These are phyloP conservation scores for Ectemnius cavifrons DNA, from an alignment of 2,888 invertebrate species.

Conservation along the genomic window DNA sequence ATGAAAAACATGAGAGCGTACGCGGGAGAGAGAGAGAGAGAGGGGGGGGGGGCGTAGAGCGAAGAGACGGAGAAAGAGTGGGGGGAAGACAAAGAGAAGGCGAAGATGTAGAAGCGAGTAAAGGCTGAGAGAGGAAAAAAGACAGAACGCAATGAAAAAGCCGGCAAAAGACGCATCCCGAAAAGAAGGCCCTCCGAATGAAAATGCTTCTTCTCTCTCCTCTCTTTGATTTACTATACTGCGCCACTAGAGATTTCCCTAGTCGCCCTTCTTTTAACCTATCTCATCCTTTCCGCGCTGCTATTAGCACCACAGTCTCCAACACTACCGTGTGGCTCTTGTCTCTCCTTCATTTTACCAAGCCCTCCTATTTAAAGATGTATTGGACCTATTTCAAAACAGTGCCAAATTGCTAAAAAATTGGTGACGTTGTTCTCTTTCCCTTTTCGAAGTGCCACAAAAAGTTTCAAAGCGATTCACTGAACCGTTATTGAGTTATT, in stretches of 20 bases:
- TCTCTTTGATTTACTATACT: constrained; percentile 24
- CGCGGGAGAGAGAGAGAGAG: constrained; percentile 28
- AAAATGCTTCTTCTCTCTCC: constrained; percentile 32
- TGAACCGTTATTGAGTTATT: no score
- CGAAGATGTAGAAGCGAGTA: not conserved
- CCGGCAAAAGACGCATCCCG: constrained; percentile 68
- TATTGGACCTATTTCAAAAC: no score
- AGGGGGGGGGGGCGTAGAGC: constrained; percentile 36
- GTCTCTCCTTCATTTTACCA: no score
- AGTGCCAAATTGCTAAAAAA: no score
- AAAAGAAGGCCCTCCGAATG: constrained; percentile 49
- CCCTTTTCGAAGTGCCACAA: no score
- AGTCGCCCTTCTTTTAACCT: not conserved
- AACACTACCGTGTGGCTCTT: not conserved
- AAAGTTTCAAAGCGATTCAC: no score
- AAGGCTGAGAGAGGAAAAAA: constrained; percentile 46
- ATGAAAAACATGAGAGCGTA: constrained; percentile 73
- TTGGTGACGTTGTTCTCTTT: no score
- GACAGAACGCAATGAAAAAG: constrained; percentile 22
- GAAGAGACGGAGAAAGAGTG: constrained; percentile 47
- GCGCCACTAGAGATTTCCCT: constrained; percentile 13
- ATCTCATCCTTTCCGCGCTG: not conserved
- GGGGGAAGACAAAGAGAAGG: constrained; percentile 57
- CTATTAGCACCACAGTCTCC: not conserved
- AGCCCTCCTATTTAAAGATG: no score